Base-by-base conservation (phyloP, 2,888 invertebrate genomes). In the Noctuana brunneofusca region DNA sequence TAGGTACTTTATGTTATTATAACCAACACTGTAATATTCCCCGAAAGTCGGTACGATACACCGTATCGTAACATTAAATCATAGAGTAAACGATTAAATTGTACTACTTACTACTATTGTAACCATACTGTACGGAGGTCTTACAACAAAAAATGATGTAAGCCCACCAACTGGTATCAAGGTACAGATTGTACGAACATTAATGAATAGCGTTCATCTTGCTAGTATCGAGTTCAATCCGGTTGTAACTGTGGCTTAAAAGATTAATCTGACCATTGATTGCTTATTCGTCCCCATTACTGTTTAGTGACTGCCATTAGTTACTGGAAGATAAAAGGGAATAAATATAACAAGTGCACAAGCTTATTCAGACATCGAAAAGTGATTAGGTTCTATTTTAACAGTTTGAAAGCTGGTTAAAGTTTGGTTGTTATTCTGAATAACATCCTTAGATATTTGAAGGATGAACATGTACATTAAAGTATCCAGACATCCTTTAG, bases 401-500 rank as follows among this genome's bases (percentile, higher is more conserved):
- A 43, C 18, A 43, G 41, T 18, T 18, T 43, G 3, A 14, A 43
- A 18, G 18, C 18, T 43, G 16, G 14, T 41, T 43, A 18, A 43
- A 41, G 16, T 1, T 41, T 41, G 41, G 41, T 43, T 18, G 43
- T 43, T 43, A 43, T 43, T 43, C 18, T 43, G 43, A 18, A n/a
- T 57, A 46, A 48, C 9, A 57, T 41, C 32, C 16, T 53, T 20
- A 24, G 43, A 43, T 53, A 11, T 46, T 41, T 30, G 24, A 35
- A 20, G 38, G 55, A 43, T 16, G 12, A 18, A 35, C n/a, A n/a
- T n/a, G n/a, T 22, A 38, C 38, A 55, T 41, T 55, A 4, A 56
- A 20, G 41, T 27, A 55, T 56, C 30, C 57, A 57, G 35, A 54
- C 16, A 46, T 65, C 69, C 71, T 74, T 68, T 54, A 27, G 50